Evolutionary conservation across 1,140 invertebrate genomes (phyloP), one percentile per base, ranked within the genome.

Genomic region (Drosophila mayri): DNA sequence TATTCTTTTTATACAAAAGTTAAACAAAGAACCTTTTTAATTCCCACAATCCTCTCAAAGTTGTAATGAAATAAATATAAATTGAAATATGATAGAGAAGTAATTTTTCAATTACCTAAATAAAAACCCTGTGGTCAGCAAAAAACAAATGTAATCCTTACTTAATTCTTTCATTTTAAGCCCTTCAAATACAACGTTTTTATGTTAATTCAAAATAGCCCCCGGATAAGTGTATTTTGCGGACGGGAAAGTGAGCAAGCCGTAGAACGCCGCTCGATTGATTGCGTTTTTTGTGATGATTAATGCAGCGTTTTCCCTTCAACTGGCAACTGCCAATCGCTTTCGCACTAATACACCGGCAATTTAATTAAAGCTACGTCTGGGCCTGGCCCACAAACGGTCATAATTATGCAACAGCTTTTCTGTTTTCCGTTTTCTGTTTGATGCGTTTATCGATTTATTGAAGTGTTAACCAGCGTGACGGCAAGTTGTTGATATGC

Each of bases 401-500:
- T 79, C 66, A 87, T 86, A 86, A 86, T 86, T 86, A 86, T 75
- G 84, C 80, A 87, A 83, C 80, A 87, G 84, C 73, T 86, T 86
- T 82, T 86, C 82, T 81, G 68, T 85, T 88, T 54, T 37, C 49
- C 8, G 50, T 86, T 86, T 81, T 86, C 78, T 79, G 68, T 85
- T 87, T 88, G 80, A 88, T 84, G 84, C 85, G 73, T 83, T 88
- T 88, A 88, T 88, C 84, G 85, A 88, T 88, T 88, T 84, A 88
- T 88, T 84, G 80, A 81, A 88, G 83, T 88, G 83, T 87, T 87
- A 87, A 87, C 81, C 81, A 85, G 86, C 80, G 78, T 77, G 73
- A 81, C 52, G 82, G 75, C 81, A 84, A 85, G 80, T 75, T 83
- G 80, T 79, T 83, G 80, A 82, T 82, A 82, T 82, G 55, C 43